Evolutionary conservation across 2,888 invertebrate species (phyloP).

Genomic region (Yponomeuta evonymella): DNA sequence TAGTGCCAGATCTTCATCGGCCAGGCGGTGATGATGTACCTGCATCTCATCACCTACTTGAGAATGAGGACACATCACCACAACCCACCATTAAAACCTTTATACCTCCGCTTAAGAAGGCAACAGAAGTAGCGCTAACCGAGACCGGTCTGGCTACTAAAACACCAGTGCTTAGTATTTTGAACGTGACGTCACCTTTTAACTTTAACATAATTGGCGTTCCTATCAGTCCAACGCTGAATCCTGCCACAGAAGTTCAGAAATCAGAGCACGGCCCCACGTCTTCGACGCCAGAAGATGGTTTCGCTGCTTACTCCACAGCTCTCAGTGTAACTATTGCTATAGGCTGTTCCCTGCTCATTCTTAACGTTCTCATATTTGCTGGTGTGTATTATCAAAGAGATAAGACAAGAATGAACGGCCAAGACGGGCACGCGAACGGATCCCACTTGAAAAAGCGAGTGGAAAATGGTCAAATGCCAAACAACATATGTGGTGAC

Average conservation of each 20-base stretch:
- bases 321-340: constrained; percentile 95
- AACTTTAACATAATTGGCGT: constrained; percentile 61
- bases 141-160: constrained; percentile 60
- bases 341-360: constrained; percentile 93
- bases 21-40: constrained; percentile 92
- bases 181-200: constrained; percentile 61
- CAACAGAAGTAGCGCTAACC: constrained; percentile 66
- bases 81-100: constrained; percentile 75
- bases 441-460: constrained; percentile 79
- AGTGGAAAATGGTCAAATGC: constrained; percentile 91
- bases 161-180: constrained; percentile 51
- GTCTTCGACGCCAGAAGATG: constrained; percentile 84
- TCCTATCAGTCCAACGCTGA: constrained; percentile 51
- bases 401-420: constrained; percentile 86
- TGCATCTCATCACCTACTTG: constrained; percentile 88
- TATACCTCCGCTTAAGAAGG: constrained; percentile 73
- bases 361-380: constrained; percentile 94
- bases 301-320: constrained; percentile 92
- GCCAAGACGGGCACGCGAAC: constrained; percentile 71
- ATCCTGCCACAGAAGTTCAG: constrained; percentile 48
- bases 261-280: constrained; percentile 62
- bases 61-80: constrained; percentile 80
- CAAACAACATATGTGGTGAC: constrained; percentile 92
- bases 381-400: constrained; percentile 96
- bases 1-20: constrained; percentile 93